These are phyloP conservation scores for Hydractinia symbiolongicarpus DNA, from an alignment of 30 jellyfish, hydroid and myxozoan genomes.

Conservation along the genomic window DNA sequence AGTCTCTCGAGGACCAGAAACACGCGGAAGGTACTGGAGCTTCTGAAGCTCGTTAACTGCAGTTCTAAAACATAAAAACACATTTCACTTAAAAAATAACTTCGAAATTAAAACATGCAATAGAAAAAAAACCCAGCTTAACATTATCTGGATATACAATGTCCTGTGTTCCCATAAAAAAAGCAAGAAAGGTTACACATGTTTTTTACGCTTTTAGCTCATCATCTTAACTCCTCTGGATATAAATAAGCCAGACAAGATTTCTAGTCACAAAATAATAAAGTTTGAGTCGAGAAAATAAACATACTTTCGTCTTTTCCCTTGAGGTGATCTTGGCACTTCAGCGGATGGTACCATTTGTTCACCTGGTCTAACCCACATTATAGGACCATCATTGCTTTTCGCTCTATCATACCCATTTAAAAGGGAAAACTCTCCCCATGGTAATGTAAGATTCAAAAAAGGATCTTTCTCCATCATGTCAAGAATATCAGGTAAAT, in stretches of 20 bases:
- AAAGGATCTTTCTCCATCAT: conserved; percentile 82
- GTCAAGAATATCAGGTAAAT: conserved; percentile 74
- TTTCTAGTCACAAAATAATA: background rate
- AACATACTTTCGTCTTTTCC: conserved; percentile 63
- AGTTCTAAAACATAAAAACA: conserved; percentile 31
- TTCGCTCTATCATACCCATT: conserved; percentile 53
- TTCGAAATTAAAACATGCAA: too few species aligned
- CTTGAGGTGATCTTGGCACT: conserved; percentile 69
- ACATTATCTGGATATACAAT: too few species aligned
- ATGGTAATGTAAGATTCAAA: conserved; percentile 76
- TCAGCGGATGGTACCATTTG: conserved; percentile 95
- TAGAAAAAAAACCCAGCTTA: too few species aligned
- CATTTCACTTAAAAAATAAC: background rate
- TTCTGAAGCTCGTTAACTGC: conserved; percentile 91
- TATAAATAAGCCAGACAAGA: background rate
- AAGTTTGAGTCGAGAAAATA: background rate
- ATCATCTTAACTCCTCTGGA: background rate
- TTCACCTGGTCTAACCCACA: conserved; percentile 98
- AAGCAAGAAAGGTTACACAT: background rate
- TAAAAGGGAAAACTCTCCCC: conserved; percentile 82
- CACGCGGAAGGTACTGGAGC: conserved; percentile 87
- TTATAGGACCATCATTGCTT: conserved; percentile 94
- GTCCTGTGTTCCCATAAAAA: background rate
- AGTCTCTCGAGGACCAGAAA: conserved; percentile 88
- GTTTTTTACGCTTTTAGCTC: background rate